Evolutionary conservation across 1,140 invertebrate species (phyloP), one percentile per base, ranked within the genome.

Genomic region (Neodiprion pinetum): DNA sequence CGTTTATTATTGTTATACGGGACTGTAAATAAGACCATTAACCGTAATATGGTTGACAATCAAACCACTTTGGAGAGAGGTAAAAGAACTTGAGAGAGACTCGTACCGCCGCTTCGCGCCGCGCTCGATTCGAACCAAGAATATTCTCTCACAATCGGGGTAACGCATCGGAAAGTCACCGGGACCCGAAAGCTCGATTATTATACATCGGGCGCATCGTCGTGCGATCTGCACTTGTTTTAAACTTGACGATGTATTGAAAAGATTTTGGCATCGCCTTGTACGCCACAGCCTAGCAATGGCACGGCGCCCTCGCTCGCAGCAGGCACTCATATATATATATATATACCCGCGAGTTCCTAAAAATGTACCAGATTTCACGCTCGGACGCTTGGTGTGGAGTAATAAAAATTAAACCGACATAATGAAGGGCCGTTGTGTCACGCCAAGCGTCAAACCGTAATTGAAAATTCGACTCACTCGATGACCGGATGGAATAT

Each of bases 391-490:
- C 11, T 61, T 61, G 53, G 11, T 61, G 2, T 11, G 67, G 21
- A 71, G 75, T 70, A 75, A 77, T 78, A 81, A 81, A 79, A 80
- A 80, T 77, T 78, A 76, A 78, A 80, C 70, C 78, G 76, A 72
- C 77, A 75, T 80, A 81, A 81, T 81, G 77, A 81, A 77, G 80
- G 80, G 71, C 76, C 76, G 79, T 80, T 81, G 77, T 81, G 80
- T 80, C 78, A 79, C 77, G 79, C 75, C 74, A 74, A 40, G 75
- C 80, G 76, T 78, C 75, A 77, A 78, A 77, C 71, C 80, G 80
- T 80, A 81, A 81, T 81, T 81, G 79, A 80, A 81, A 81, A 81
- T 81, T 81, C 77, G 80, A 81, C 79, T 78, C 77, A 78, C 76
- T 74, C 76, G 72, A 70, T 75, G 75, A 68, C 65, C 76, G 53